phyloP scores from a whole-genome alignment of 1,140 invertebrate genomes.

The Eufriesea mexicana region DNA sequence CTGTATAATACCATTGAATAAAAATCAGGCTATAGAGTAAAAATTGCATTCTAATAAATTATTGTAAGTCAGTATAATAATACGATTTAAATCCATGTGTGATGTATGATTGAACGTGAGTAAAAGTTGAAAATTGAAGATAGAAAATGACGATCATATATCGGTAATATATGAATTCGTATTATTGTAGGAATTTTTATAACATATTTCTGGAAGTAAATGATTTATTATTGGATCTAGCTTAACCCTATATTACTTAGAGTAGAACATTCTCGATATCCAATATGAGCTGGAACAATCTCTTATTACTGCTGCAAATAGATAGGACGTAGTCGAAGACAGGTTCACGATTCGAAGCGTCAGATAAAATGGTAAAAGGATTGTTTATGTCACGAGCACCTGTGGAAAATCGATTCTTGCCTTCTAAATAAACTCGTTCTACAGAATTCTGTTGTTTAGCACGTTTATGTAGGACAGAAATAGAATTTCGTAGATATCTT shows the following conservation, averaged over 20 bases:
- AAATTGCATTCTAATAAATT: too few species aligned
- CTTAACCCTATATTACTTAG: not conserved
- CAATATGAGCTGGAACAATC: not conserved
- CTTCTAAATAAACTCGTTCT: not conserved
- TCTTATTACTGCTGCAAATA: not conserved
- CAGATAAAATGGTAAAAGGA: not conserved
- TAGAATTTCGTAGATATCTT: not conserved
- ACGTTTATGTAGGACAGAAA: not conserved
- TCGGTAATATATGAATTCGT: too few species aligned
- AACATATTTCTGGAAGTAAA: not conserved
- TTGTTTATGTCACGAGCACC: not conserved
- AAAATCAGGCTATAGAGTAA: too few species aligned
- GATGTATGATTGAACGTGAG: too few species aligned
- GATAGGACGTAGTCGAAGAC: not conserved
- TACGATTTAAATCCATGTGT: too few species aligned
- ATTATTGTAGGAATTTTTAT: not conserved
- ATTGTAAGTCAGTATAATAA: too few species aligned
- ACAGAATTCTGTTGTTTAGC: not conserved
- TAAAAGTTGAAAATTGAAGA: too few species aligned
- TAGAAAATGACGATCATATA: too few species aligned
- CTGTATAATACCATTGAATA: too few species aligned
- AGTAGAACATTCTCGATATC: too few species aligned
- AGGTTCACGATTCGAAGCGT: not conserved
- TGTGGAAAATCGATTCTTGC: not conserved
- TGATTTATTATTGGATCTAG: not conserved